A percentile compares a stretch with the other conserved stretches of the same genome.
Conservation (phyloP, 2,797 vertebrate genomes). For the Acanthis flammea region DNA sequence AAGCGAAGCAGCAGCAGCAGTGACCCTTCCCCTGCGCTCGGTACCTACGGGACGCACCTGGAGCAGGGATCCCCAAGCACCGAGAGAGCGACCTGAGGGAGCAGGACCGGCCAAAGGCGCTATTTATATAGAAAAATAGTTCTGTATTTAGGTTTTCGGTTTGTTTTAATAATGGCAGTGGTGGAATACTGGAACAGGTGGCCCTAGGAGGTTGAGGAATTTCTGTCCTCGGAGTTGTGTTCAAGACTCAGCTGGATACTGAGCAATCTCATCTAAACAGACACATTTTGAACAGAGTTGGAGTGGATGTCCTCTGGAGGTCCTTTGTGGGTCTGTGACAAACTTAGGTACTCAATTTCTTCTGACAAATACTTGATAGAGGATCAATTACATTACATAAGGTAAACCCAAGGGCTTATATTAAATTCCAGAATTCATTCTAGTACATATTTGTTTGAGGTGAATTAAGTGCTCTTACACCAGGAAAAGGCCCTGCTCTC, state of each 20-base stretch:
- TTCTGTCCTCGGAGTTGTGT: not conserved
- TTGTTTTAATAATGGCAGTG: not conserved
- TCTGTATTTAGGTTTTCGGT: fast-evolving
- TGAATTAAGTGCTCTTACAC: fast-evolving
- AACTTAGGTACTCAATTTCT: not conserved
- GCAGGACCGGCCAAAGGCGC: fast-evolving
- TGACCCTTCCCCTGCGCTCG: fast-evolving
- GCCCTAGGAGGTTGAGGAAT: not conserved
- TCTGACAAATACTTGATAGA: not conserved
- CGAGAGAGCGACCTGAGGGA: fast-evolving
- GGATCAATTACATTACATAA: not conserved
- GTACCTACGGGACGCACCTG: fast-evolving
- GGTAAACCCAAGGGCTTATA: not conserved
- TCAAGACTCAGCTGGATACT: not conserved
- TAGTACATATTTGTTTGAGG: not conserved
- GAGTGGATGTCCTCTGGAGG: not conserved
- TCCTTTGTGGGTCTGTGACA: not conserved
- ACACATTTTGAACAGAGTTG: fast-evolving
- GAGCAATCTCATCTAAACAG: not conserved
- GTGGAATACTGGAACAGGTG: not conserved
- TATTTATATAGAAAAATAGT: fast-evolving
- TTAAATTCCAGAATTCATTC: not conserved
- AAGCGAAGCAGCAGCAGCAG: fast-evolving
- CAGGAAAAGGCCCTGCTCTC: not conserved
- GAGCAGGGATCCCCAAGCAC: fast-evolving